Evolutionary conservation across 2,797 vertebrate species (phyloP).

Genomic region (Semotilus atromaculatus): DNA sequence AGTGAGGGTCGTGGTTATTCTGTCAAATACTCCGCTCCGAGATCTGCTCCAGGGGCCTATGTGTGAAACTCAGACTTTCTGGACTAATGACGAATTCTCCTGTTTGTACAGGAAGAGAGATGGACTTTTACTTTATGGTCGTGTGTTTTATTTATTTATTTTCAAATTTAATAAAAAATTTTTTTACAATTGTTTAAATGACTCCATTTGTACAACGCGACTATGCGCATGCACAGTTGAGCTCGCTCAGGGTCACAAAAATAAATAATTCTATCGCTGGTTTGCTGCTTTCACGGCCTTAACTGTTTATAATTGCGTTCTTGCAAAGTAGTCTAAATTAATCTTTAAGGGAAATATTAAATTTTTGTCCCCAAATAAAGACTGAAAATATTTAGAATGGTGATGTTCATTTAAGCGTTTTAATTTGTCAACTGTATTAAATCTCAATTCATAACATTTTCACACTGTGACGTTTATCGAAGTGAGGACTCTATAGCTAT

Average conservation of each 20-base stretch:
- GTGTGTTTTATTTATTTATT: not conserved
- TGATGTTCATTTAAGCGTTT: too few species aligned
- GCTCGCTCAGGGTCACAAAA: not conserved
- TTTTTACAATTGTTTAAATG: not conserved
- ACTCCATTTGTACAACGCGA: not conserved
- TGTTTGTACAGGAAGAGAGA: slow-evolving; percentile 7
- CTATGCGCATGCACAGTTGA: not conserved
- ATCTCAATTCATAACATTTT: too few species aligned
- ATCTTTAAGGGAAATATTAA: too few species aligned
- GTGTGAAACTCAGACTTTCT: slow-evolving; percentile 63
- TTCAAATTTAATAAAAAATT: slow-evolving; percentile 22
- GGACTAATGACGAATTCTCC: slow-evolving; percentile 7
- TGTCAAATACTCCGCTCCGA: slow-evolving; percentile 85
- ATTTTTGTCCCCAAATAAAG: too few species aligned
- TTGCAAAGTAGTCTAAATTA: too few species aligned
- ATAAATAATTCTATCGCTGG: too few species aligned
- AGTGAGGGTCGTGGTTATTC: slow-evolving; percentile 79
- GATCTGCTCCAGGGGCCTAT: slow-evolving; percentile 75
- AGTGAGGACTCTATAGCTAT: too few species aligned
- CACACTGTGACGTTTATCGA: too few species aligned
- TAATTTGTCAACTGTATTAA: too few species aligned
- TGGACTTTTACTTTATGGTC: not conserved
- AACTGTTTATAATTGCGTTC: too few species aligned
- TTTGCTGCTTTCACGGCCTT: too few species aligned
- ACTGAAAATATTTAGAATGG: too few species aligned